Evolutionary conservation across 1,140 invertebrate species (phyloP).

Genomic region (Aphelinus atriplicis): DNA sequence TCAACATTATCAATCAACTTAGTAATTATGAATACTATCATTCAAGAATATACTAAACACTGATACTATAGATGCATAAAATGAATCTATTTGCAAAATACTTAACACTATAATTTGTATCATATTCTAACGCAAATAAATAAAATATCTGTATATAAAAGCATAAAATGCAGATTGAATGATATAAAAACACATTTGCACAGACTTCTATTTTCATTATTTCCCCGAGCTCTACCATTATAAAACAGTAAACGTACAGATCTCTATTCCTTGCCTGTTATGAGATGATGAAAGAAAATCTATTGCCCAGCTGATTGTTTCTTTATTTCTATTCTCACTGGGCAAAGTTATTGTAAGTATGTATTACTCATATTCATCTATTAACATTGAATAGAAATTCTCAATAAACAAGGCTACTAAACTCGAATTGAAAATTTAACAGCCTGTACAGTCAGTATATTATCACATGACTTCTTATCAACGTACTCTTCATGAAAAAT

Average conservation of each 20-base stretch:
- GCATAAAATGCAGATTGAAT: slow-evolving; percentile 24
- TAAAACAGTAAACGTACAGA: slow-evolving; percentile 24
- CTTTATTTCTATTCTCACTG: slow-evolving; percentile 25
- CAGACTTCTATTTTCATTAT: neutral
- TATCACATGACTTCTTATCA: slow-evolving; percentile 45
- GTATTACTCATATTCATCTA: slow-evolving; percentile 31
- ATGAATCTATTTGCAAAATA: neutral
- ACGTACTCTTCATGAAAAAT: slow-evolving; percentile 16
- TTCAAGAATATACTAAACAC: slow-evolving; percentile 21
- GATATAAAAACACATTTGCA: slow-evolving; percentile 19
- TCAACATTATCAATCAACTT: no score
- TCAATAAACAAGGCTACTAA: slow-evolving; percentile 41
- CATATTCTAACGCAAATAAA: slow-evolving; percentile 12
- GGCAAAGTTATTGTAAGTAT: slow-evolving; percentile 23
- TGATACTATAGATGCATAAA: slow-evolving; percentile 3
- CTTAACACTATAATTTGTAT: slow-evolving; percentile 15
- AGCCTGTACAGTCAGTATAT: slow-evolving; percentile 42
- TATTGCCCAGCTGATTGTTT: neutral
- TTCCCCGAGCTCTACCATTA: slow-evolving; percentile 19
- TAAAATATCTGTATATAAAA: slow-evolving; percentile 27
- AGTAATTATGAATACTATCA: neutral
- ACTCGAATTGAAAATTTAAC: slow-evolving; percentile 38
- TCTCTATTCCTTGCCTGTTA: neutral
- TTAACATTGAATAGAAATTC: slow-evolving; percentile 48
- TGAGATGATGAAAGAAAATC: slow-evolving; percentile 8